Base-by-base conservation (phyloP, 2,113 vertebrate species). In the Ceyx cyanopectus region DNA sequence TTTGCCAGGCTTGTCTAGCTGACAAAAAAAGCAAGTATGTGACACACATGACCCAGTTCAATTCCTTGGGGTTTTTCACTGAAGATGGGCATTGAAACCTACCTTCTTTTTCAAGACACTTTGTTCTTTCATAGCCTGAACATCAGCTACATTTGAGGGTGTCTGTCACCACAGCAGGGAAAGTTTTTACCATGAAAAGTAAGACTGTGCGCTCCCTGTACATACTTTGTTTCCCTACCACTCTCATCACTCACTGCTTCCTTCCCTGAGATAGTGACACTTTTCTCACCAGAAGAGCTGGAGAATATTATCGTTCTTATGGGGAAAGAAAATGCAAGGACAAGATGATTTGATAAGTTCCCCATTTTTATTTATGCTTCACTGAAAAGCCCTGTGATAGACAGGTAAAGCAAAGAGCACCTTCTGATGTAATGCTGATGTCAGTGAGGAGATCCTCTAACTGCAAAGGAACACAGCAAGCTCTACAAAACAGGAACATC, bases 321-420 rank as follows among this genome's bases (percentile, higher is more conserved):
- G 8, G 4, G 19, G 50, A 68, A 68, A 77, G n/a, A 23, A 24
- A 70, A 40, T 4, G 6, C 26, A 72, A 85, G 53, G 12, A 76
- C 20, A 70, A 56, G 41, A n/a, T 1, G 1, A 41, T 21, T n/a
- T 63, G 60, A 8, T 26, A 66, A 0, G 1, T 27, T 57, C 15
- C 43, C n/a, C 29, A 24, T 29, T 66, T 72, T 70, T 26, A 54
- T 45, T 66, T 51, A 40, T 11, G 5, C 54, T 85, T 54, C 43
- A 56, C 10, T 53, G 50, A 56, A 67, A 76, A 72, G 27, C 21
- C 34, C 18, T 48, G 27, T 26, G 6, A 66, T 14, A 32, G 46
- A 10, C 46, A 85, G 14, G 30, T 40, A 61, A 67, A 81, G 34
- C 23, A 70, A 72, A 14, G 23, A 80, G 6, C n/a, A 80, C 40